Conservation (phyloP, 2,888 invertebrate species). For the Exephanes ischioxanthus region DNA sequence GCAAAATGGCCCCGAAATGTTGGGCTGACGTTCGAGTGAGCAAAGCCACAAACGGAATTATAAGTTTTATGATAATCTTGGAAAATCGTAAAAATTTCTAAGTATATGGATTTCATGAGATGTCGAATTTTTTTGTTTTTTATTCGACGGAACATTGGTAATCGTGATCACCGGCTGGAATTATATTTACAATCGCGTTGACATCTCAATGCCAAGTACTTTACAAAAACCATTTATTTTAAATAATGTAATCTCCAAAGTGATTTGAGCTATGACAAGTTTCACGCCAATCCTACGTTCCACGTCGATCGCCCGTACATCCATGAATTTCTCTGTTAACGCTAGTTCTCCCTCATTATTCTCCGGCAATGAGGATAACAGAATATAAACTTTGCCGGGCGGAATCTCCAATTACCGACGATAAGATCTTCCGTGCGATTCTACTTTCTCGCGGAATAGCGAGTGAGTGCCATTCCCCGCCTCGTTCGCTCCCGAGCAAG, state of each 20-base stretch:
- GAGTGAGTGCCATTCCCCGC: constrained; percentile 27
- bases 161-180: no score
- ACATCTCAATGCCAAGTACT: no score
- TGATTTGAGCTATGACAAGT: background rate
- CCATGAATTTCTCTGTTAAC: constrained; percentile 33
- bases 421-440: constrained; percentile 56
- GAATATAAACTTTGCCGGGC: constrained; percentile 55
- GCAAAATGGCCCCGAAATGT: no score
- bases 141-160: no score
- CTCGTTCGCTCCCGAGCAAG: constrained; percentile 23
- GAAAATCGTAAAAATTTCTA: no score
- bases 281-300: background rate
- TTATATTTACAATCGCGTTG: no score
- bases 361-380: constrained; percentile 50
- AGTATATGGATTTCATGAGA: no score
- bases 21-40: no score
- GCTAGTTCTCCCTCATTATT: constrained; percentile 28
- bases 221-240: background rate
- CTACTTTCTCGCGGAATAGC: constrained; percentile 36
- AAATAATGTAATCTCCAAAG: background rate
- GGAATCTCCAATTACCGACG: constrained; percentile 50
- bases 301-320: constrained; percentile 5
- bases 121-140: no score
- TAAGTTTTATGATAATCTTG: no score
- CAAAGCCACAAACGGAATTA: no score